Percentiles rank a stretch among this genome's conserved stretches.
Conservation (phyloP, 2,797 vertebrate genomes). For the Sebastiscus tertius region DNA sequence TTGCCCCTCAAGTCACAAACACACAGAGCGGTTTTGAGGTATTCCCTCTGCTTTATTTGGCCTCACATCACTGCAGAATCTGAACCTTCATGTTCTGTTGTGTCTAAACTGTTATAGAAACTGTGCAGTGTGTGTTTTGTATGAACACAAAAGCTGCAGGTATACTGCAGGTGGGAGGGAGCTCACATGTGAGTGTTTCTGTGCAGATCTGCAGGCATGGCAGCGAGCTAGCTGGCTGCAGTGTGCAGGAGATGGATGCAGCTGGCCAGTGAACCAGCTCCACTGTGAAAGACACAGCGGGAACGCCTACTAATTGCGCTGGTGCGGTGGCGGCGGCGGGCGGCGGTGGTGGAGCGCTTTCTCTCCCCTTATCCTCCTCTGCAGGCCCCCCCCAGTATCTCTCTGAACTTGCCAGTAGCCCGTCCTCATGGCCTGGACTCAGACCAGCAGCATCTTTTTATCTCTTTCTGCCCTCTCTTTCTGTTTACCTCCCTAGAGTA, state of each 20-base stretch:
- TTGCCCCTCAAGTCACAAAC: conserved; percentile 3
- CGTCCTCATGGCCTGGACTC: conserved; percentile 45
- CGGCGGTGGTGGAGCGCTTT: conserved; percentile 26
- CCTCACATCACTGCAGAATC: not conserved
- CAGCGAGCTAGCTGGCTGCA: conserved; percentile 37
- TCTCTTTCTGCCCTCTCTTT: conserved; percentile 24
- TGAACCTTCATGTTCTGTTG: not conserved
- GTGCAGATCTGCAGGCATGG: conserved; percentile 53
- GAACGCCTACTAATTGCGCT: conserved; percentile 74
- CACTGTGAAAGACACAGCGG: conserved; percentile 68
- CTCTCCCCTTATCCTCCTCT: conserved; percentile 51
- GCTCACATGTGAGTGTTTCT: not conserved
- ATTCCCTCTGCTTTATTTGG: not conserved
- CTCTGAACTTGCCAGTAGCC: conserved; percentile 50
- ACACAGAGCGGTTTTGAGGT: not conserved
- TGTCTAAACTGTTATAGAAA: not conserved
- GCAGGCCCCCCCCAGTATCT: conserved; percentile 30
- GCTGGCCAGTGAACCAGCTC: conserved; percentile 68
- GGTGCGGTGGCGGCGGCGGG: conserved; percentile 30
- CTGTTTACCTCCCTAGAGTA: conserved; percentile 39
- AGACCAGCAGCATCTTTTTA: conserved; percentile 53
- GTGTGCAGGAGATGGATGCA: conserved; percentile 62
- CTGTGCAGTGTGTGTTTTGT: not conserved
- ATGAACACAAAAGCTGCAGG: conserved; percentile 27
- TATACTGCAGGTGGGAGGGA: not conserved